Percentiles rank a stretch among this genome's conserved stretches.
These are phyloP conservation scores for Drosophila meridiana DNA, from an alignment of 2,888 invertebrate species.

Conservation along the genomic window DNA sequence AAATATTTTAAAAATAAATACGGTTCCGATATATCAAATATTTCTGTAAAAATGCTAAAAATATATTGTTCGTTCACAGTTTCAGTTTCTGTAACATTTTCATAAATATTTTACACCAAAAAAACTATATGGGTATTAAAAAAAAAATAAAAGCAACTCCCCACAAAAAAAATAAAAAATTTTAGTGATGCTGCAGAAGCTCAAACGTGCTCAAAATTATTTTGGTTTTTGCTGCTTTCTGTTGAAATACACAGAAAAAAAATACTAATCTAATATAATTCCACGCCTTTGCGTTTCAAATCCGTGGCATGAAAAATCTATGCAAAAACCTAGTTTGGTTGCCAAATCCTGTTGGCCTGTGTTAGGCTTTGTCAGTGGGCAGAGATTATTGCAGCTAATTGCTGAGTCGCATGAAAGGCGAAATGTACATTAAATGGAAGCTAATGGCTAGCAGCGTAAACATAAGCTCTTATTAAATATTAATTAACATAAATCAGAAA, in stretches of 20 bases:
- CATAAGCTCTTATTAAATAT: conserved; percentile 68
- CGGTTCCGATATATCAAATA: background rate
- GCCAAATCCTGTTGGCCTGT: conserved; percentile 1
- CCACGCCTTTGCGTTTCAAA: background rate
- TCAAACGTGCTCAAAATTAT: background rate
- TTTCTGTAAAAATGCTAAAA: background rate
- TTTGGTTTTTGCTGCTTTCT: background rate
- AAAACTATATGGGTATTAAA: background rate
- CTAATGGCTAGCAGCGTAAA: conserved; percentile 22
- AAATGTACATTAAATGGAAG: conserved; percentile 2
- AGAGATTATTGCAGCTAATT: conserved; percentile 60
- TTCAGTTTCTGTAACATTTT: background rate
- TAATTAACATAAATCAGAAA: conserved; percentile 76
- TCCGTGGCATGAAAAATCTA: background rate
- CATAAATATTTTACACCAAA: background rate
- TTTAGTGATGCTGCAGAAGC: background rate
- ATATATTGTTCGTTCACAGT: background rate
- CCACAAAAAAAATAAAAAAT: background rate
- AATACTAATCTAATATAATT: background rate
- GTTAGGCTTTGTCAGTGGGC: conserved; percentile 49
- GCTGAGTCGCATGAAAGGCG: conserved; percentile 1
- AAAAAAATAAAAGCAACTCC: too few species aligned
- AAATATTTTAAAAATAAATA: background rate
- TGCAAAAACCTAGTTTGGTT: background rate
- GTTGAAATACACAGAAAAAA: background rate